Evolutionary conservation across 2,113 vertebrate species (phyloP).

Genomic region (Guaruba guarouba): DNA sequence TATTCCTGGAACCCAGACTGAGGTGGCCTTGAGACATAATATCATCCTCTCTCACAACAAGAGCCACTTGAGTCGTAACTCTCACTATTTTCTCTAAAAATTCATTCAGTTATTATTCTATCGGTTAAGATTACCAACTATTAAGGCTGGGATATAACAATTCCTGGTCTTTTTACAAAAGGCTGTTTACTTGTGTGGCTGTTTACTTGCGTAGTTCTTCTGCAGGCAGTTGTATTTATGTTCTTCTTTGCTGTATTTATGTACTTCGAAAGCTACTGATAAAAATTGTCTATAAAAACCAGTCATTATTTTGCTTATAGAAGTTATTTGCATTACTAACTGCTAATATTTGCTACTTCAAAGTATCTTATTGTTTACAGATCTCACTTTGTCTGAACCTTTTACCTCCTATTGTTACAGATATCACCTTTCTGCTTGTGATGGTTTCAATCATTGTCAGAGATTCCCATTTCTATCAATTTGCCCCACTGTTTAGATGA

Average conservation of each 20-base stretch:
- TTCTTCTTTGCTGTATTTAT: background rate
- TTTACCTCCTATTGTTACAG: background rate
- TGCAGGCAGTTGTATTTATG: background rate
- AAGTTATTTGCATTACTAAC: background rate
- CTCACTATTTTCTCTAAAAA: background rate
- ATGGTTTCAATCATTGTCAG: background rate
- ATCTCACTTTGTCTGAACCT: background rate
- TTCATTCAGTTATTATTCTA: background rate
- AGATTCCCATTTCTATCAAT: background rate
- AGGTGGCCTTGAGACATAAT: background rate
- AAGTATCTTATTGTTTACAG: background rate
- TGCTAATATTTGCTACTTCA: background rate
- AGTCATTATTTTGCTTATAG: background rate
- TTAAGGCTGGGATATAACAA: background rate
- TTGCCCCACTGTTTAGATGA: background rate
- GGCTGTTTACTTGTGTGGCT: background rate
- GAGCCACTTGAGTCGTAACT: background rate
- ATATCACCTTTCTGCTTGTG: background rate
- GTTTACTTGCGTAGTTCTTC: background rate
- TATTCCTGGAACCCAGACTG: background rate
- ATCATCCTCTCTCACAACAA: background rate
- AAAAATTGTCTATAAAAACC: background rate
- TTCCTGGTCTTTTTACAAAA: background rate
- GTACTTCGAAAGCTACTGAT: background rate
- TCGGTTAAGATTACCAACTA: background rate